A percentile compares a stretch with the other conserved stretches of the same genome.
Conservation (phyloP, 2,797 vertebrate species). For the Poecilia picta region DNA sequence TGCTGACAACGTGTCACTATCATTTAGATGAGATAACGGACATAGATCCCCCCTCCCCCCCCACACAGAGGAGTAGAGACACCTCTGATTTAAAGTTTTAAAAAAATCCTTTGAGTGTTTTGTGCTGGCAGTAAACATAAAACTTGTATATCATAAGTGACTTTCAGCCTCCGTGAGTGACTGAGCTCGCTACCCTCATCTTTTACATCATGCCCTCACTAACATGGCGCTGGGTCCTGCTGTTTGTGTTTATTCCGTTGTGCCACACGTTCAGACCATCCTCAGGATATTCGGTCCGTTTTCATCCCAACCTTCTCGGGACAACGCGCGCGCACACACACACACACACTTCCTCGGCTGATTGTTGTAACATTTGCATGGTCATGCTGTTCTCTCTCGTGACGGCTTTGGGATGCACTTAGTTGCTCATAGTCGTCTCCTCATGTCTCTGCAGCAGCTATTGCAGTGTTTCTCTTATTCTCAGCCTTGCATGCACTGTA, state of each 20-base stretch:
- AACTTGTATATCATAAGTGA: conserved; percentile 33
- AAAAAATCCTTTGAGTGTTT: conserved; percentile 23
- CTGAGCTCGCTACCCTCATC: conserved; percentile 32
- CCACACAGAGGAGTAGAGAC: conserved; percentile 14
- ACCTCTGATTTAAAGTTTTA: conserved; percentile 18
- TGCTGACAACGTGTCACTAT: conserved; percentile 19
- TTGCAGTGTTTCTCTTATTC: conserved; percentile 40
- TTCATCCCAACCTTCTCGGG: conserved; percentile 33
- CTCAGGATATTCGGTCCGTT: conserved; percentile 53
- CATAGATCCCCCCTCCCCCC: not conserved
- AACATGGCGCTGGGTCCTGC: conserved; percentile 33
- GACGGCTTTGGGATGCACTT: conserved; percentile 13
- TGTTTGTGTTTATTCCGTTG: conserved; percentile 34
- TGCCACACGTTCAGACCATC: conserved; percentile 38
- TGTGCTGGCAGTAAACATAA: conserved; percentile 27
- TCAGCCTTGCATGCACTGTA: conserved; percentile 61
- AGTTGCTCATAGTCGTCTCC: conserved; percentile 27
- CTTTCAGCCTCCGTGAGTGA: conserved; percentile 41
- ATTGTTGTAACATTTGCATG: conserved; percentile 51
- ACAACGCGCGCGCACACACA: conserved; percentile 6
- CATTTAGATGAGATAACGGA: conserved; percentile 22
- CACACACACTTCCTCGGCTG: conserved; percentile 28
- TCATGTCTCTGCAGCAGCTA: conserved; percentile 34
- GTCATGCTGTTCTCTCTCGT: conserved; percentile 19
- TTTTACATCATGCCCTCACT: conserved; percentile 35